These are phyloP conservation scores for Catostomus latipinnis DNA, from an alignment of 2,797 vertebrate species.

Conservation along the genomic window DNA sequence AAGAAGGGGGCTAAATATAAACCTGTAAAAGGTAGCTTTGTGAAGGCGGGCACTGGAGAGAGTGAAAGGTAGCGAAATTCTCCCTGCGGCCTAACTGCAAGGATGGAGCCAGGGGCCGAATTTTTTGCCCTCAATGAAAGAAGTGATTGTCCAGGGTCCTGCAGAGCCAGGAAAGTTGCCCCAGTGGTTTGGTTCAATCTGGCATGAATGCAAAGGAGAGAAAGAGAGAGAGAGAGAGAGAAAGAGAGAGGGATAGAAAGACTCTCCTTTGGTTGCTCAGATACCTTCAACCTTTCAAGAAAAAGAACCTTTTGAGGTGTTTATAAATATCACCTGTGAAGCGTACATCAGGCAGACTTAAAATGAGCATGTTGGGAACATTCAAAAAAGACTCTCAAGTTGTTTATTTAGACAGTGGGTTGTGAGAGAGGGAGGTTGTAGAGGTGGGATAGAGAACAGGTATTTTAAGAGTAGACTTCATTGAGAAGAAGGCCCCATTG, in stretches of 20 bases:
- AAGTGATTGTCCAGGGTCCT: slow-evolving; percentile 78
- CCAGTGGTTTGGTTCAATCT: slow-evolving; percentile 76
- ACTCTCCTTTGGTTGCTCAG: slow-evolving; percentile 24
- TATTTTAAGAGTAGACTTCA: slow-evolving; percentile 69
- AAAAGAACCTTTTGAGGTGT: slow-evolving; percentile 67
- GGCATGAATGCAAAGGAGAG: slow-evolving; percentile 70
- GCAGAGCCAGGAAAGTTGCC: slow-evolving; percentile 83
- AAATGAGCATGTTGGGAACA: slow-evolving; percentile 47
- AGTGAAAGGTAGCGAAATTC: slow-evolving; percentile 58
- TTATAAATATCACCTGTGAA: slow-evolving; percentile 74
- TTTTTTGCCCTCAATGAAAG: slow-evolving; percentile 81
- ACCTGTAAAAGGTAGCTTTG: slow-evolving; percentile 80
- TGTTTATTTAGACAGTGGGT: slow-evolving; percentile 79
- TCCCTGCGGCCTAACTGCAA: slow-evolving; percentile 63
- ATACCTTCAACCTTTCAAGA: slow-evolving; percentile 41
- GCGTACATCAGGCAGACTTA: slow-evolving; percentile 21
- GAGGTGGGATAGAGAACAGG: slow-evolving; percentile 40
- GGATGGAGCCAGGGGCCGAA: slow-evolving; percentile 67
- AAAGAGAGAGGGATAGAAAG: slow-evolving; percentile 40
- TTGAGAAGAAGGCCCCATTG: slow-evolving; percentile 65
- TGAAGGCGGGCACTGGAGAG: slow-evolving; percentile 59
- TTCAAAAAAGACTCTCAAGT: slow-evolving; percentile 70
- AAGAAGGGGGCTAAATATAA: slow-evolving; percentile 80
- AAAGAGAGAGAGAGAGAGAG: slow-evolving; percentile 31
- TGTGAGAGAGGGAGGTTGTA: slow-evolving; percentile 37